Conservation (phyloP, 2,113 vertebrate species). For the Sturnira hondurensis region DNA sequence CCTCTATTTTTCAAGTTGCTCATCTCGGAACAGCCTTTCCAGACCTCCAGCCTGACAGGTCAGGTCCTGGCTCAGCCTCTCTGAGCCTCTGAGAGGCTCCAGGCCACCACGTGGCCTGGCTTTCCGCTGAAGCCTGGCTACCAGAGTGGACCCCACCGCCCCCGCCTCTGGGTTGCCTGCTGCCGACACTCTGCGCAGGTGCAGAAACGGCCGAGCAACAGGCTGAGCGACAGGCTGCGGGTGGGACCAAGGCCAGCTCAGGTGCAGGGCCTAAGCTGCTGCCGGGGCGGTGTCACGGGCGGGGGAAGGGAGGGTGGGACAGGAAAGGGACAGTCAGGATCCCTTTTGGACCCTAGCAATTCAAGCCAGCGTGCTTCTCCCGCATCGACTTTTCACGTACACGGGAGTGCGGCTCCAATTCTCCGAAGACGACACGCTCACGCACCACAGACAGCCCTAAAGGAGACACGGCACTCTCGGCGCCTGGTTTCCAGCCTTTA, state of each 20-base stretch:
- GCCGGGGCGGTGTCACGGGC: not conserved
- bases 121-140: not conserved
- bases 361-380: not conserved
- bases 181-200: not conserved
- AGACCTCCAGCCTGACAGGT: not conserved
- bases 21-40: not conserved
- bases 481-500: not conserved
- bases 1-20: not conserved
- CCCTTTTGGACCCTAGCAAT: not conserved
- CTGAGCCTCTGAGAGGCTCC: not conserved
- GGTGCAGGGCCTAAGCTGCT: not conserved
- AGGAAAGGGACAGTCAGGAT: not conserved
- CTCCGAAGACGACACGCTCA: not conserved
- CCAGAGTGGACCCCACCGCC: not conserved
- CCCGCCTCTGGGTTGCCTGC: not conserved
- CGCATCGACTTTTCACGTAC: not conserved
- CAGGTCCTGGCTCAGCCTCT: not conserved
- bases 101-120: not conserved
- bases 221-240: too few species aligned
- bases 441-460: not conserved
- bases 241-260: not conserved
- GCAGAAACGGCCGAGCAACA: not conserved
- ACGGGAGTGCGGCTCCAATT: not conserved
- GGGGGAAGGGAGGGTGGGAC: not conserved
- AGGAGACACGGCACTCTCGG: not conserved